Evolutionary conservation across 2,888 invertebrate genomes (phyloP), one percentile per base, ranked within the genome.

Genomic region (Yponomeuta cagnagella): DNA sequence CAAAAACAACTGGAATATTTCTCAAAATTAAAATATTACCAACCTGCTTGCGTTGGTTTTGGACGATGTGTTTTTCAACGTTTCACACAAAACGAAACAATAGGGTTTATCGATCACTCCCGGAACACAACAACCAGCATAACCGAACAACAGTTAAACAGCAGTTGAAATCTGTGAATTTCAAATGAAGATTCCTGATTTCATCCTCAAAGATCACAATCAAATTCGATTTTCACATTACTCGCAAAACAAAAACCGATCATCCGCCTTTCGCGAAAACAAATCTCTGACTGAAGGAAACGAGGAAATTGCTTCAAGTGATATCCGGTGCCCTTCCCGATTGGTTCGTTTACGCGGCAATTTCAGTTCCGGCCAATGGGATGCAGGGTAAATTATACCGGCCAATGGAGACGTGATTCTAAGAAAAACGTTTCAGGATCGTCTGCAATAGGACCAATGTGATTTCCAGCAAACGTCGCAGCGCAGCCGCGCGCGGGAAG

Each of bases 401-500:
- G 74, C 91, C 89, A 90, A 89, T 90, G 69, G 63, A 6, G 73
- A 68, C 71, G 71, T n/a, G 66, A 72, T 74, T 75, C 81, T 81
- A 84, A 79, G 79, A 84, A 76, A 78, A 77, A 72, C 73, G 82
- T 81, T 58, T 80, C 78, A 84, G 76, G 78, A 77, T 72, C 72
- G 82, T 81, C 63, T 80, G 78, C 80, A 82, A 85, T 84, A 82
- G 81, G 78, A 78, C 90, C 90, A 90, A 90, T 91, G 77, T 77
- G 74, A 86, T 82, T 82, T 86, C 87, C 88, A 89, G 86, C 80
- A 79, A 79, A 77, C 77, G 82, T 79, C 80, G 83, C 82, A 80
- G 79, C 78, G 80, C 85, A 82, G 85, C 88, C 86, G 86, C 90
- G 91, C 90, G 90, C 89, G 86, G 73, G 73, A 87, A 89, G 83